Percentiles rank a stretch among this genome's conserved stretches.
These are phyloP conservation scores for Percopsis omiscomaycus DNA, from an alignment of 2,797 vertebrate genomes.

Conservation along the genomic window DNA sequence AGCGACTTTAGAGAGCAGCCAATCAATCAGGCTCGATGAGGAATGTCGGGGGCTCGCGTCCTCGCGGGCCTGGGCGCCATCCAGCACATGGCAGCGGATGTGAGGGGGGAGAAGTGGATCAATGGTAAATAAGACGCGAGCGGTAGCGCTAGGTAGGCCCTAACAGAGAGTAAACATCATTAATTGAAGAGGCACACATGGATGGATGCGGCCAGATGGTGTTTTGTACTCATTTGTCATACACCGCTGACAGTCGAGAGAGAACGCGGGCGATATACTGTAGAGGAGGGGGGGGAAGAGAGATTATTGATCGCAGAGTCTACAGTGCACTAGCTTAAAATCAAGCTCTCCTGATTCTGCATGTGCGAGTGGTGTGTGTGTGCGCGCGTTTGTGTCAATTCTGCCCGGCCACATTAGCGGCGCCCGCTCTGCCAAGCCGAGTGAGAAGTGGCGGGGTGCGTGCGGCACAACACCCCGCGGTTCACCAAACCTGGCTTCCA, in stretches of 20 bases:
- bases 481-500: conserved; percentile 68
- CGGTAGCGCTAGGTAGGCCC: conserved; percentile 62
- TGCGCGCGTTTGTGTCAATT: conserved; percentile 47
- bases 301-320: conserved; percentile 56
- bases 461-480: conserved; percentile 68
- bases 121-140: conserved; percentile 65
- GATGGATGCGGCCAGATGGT: conserved; percentile 77
- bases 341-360: conserved; percentile 43
- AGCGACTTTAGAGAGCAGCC: background rate
- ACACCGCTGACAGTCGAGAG: conserved; percentile 65
- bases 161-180: conserved; percentile 71
- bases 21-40: conserved; percentile 20
- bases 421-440: conserved; percentile 60
- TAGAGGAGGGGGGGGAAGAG: conserved; percentile 8
- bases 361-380: conserved; percentile 13
- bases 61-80: conserved; percentile 22
- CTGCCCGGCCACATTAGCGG: conserved; percentile 43
- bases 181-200: conserved; percentile 74
- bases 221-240: conserved; percentile 80
- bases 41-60: conserved; percentile 19
- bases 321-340: conserved; percentile 42
- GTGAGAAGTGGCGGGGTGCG: conserved; percentile 65
- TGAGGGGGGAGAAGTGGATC: conserved; percentile 31
- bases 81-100: conserved; percentile 40
- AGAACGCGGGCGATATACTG: conserved; percentile 35